Percentiles rank a stretch among this genome's conserved stretches.
Evolutionary conservation across 2,888 invertebrate genomes (phyloP).

Genomic region (Augiades crinisus): DNA sequence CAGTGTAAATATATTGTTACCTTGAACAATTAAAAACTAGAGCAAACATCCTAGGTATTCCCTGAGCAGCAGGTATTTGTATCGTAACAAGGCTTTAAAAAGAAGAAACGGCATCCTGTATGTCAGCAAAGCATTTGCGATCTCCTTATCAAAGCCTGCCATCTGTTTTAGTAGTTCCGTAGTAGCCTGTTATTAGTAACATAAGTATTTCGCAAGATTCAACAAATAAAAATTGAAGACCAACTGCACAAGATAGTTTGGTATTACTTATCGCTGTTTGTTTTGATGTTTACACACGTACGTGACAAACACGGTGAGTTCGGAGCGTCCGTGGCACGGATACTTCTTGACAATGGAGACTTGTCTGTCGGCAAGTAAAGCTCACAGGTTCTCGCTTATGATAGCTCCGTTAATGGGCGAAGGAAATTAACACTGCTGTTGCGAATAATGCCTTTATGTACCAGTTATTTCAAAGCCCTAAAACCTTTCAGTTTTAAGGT

Average conservation of each 20-base stretch:
- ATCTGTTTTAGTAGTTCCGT: no score
- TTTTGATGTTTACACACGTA: slow-evolving; percentile 50
- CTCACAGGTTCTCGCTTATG: slow-evolving; percentile 51
- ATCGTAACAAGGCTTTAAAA: no score
- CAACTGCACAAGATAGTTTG: slow-evolving; percentile 34
- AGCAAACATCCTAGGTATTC: no score
- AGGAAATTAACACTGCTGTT: slow-evolving; percentile 60
- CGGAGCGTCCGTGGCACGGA: slow-evolving; percentile 52
- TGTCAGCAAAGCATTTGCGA: no score
- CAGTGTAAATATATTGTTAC: no score
- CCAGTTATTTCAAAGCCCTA: slow-evolving; percentile 58
- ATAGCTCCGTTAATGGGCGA: slow-evolving; percentile 57
- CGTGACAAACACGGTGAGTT: slow-evolving; percentile 45
- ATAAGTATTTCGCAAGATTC: no score
- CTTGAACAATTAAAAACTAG: no score
- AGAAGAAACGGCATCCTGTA: no score
- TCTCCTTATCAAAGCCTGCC: no score
- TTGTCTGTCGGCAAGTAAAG: slow-evolving; percentile 48
- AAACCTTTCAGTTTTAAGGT: no score
- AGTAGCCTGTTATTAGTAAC: no score
- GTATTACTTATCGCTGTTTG: slow-evolving; percentile 42
- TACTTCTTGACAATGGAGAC: slow-evolving; percentile 53
- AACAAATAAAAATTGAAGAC: slow-evolving; percentile 35
- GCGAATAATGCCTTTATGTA: slow-evolving; percentile 54
- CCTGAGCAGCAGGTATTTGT: no score